phyloP scores from a whole-genome alignment of 2,888 invertebrate species.

The Limenitis camilla region DNA sequence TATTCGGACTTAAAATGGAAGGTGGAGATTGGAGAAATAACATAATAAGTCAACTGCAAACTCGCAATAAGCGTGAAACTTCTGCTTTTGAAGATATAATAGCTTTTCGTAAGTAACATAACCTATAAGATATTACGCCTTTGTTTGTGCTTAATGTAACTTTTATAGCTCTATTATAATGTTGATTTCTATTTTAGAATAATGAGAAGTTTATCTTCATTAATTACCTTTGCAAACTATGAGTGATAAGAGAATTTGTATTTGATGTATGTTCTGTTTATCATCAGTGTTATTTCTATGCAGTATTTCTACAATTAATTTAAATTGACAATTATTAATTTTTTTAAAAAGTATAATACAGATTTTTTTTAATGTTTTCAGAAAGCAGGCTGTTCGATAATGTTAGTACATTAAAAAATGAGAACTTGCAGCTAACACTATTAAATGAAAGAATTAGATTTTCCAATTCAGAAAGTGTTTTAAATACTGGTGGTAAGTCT shows the following conservation, averaged over 20 bases:
- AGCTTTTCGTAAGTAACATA: slow-evolving; percentile 82
- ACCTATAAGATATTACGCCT: slow-evolving; percentile 33
- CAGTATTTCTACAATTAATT: too few relatives aligned
- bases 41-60: slow-evolving; percentile 80
- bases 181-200: slow-evolving; percentile 4
- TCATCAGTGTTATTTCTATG: too few relatives aligned
- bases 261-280: slow-evolving; percentile 1
- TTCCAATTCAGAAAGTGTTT: slow-evolving; percentile 66
- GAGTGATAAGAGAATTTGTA: slow-evolving; percentile 4
- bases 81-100: slow-evolving; percentile 86
- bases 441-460: slow-evolving; percentile 87
- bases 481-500: slow-evolving; percentile 44
- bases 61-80: slow-evolving; percentile 84
- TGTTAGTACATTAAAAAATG: slow-evolving; percentile 84
- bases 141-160: slow-evolving; percentile 13
- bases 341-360: too few relatives aligned
- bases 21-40: slow-evolving; percentile 79
- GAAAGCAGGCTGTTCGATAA: slow-evolving; percentile 91
- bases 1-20: slow-evolving; percentile 52
- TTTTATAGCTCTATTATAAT: slow-evolving; percentile 9
- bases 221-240: slow-evolving; percentile 11
- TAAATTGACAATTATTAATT: too few relatives aligned
- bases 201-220: slow-evolving; percentile 6
- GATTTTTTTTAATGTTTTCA: slow-evolving; percentile 53
- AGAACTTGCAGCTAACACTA: slow-evolving; percentile 89